phyloP scores from a whole-genome alignment of 1,140 invertebrate genomes.

The Zaprionus davidi region DNA sequence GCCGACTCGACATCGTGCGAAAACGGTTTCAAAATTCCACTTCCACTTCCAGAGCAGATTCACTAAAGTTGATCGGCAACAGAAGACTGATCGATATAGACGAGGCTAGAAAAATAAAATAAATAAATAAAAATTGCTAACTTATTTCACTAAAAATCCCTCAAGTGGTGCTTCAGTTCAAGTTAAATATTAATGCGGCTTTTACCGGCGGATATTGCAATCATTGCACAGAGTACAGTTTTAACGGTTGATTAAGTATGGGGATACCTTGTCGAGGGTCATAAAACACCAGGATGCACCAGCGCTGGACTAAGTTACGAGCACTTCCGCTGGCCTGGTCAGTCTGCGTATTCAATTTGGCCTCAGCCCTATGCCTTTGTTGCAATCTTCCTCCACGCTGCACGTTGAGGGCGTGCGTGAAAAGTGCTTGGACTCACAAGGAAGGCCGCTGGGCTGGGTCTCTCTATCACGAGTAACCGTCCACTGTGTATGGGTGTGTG shows the following conservation, averaged over 20 bases:
- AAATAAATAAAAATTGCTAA: neutral
- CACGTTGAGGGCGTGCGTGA: slow-evolving; percentile 72
- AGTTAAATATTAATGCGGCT: neutral
- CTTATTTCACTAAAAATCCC: neutral
- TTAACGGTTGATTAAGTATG: slow-evolving; percentile 26
- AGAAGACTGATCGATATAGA: neutral
- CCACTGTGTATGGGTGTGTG: neutral
- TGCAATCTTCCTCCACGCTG: slow-evolving; percentile 7
- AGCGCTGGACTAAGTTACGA: slow-evolving; percentile 24
- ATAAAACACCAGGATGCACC: slow-evolving; percentile 17
- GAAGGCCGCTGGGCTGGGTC: slow-evolving; percentile 67
- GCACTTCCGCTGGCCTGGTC: slow-evolving; percentile 34
- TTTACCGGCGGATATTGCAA: neutral
- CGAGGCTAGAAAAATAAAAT: neutral
- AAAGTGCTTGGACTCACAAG: slow-evolving; percentile 65
- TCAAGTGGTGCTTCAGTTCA: neutral
- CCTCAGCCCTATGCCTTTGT: slow-evolving; percentile 1
- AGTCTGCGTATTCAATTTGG: slow-evolving; percentile 53
- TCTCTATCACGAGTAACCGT: slow-evolving; percentile 43
- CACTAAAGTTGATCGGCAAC: slow-evolving; percentile 3
- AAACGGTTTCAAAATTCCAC: slow-evolving; percentile 20
- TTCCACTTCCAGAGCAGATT: slow-evolving; percentile 21
- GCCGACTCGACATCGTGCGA: slow-evolving; percentile 9
- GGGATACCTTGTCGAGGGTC: slow-evolving; percentile 25
- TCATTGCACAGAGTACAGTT: neutral